Percentiles rank a stretch among this genome's conserved stretches.
phyloP scores from a whole-genome alignment of 2,888 invertebrate genomes.

The Nymphalis urticae region DNA sequence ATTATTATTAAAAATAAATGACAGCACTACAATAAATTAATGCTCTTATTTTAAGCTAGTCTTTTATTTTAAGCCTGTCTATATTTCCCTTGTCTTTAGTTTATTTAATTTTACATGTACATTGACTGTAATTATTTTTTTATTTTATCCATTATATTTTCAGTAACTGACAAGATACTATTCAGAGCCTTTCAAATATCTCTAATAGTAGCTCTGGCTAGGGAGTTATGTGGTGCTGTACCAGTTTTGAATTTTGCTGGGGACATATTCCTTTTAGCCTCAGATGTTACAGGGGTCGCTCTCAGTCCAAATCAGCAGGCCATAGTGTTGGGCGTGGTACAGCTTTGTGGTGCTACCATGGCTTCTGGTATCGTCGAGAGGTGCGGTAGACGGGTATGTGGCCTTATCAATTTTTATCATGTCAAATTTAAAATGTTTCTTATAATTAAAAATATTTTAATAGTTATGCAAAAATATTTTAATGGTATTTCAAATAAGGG shows the following conservation, averaged over 20 bases:
- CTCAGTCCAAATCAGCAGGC: conserved; percentile 46
- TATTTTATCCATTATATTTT: conserved; percentile 16
- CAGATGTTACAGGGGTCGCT: conserved; percentile 37
- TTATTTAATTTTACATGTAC: neutral
- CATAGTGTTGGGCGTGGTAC: conserved; percentile 45
- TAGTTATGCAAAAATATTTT: too few relatives aligned
- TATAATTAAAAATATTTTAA: too few relatives aligned
- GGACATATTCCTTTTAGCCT: conserved; percentile 45
- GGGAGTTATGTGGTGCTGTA: conserved; percentile 49
- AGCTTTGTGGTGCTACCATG: conserved; percentile 42
- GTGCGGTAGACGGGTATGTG: conserved; percentile 44
- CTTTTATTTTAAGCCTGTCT: too few relatives aligned
- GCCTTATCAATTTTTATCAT: neutral
- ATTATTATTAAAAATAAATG: too few relatives aligned
- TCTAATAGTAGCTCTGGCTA: conserved; percentile 41
- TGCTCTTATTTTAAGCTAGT: too few relatives aligned
- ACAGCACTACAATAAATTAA: too few relatives aligned
- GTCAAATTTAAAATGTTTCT: too few relatives aligned
- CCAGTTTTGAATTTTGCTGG: conserved; percentile 48
- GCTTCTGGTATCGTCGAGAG: conserved; percentile 46
- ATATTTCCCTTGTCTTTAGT: too few relatives aligned
- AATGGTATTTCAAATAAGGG: too few relatives aligned
- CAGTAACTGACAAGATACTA: conserved; percentile 44
- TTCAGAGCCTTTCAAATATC: conserved; percentile 46
- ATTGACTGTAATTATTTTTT: too few relatives aligned